Evolutionary conservation across 2,888 invertebrate species (phyloP), one percentile per base, ranked within the genome.

Genomic region (Drosophila fulvimacula): DNA sequence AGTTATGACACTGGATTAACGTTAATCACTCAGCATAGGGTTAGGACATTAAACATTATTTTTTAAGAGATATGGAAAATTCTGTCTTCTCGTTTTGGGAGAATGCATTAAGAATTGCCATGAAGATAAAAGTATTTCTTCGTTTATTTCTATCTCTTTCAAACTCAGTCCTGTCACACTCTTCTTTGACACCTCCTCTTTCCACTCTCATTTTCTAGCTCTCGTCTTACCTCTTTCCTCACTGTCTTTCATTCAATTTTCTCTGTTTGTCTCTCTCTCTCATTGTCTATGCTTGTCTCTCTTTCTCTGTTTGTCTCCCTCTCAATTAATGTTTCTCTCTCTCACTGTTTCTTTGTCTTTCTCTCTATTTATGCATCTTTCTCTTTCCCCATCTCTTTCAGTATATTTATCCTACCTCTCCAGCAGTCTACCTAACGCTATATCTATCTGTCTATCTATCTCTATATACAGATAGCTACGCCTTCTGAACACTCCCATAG

Each of bases 1-100:
- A 64, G 17, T 32, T 55, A 41, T 36, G 36, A 36, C 38, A 55
- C n/a, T 19, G n/a, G 38, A 32, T 52, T 38, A 46, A 65, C 15
- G 9, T 27, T 46, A 46, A 46, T 27, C 27, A 46, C 46, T 46
- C 2, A 0, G 11, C 17, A 17, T 5, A 9, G 27, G 46, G 27
- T 10, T 7, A 24, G 5, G 7, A 4, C 15, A 46, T 2, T 27
- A 15, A 44, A 9, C 21, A 11, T 5, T 42, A 15, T 46, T 27
- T 27, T 2, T 1, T 7, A 15, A n/a, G 6, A 3, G 15, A 24
- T 13, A 24, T 15, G 44, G 15, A 9, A 44, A 44, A 24, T 3
- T 9, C n/a, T 44, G 9, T 2, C 5, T 41, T 0, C 0, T 3
- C 27, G 27, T 27, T 27, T 5, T 0, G 27, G 27, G 27, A n/a